Conservation (phyloP, 1,140 invertebrate species). For the Ruditapes philippinarum region DNA sequence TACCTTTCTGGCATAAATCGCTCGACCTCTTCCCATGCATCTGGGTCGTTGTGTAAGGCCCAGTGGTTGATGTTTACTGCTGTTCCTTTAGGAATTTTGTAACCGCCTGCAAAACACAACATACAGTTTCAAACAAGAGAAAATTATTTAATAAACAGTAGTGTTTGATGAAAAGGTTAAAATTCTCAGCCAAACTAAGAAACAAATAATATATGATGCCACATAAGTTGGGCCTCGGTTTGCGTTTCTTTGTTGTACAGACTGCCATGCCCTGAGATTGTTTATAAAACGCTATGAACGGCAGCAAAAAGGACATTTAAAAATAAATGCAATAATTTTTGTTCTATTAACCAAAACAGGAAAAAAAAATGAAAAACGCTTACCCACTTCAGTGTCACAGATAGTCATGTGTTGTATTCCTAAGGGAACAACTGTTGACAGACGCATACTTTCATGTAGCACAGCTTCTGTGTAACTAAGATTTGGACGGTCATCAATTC, state of each 20-base stretch:
- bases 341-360: no score
- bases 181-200: neutral
- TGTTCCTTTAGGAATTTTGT: slow-evolving; percentile 91
- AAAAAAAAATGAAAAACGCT: no score
- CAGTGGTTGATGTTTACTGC: slow-evolving; percentile 95
- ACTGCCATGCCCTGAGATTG: neutral
- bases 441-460: slow-evolving; percentile 71
- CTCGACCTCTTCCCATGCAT: slow-evolving; percentile 91
- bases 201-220: neutral
- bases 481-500: slow-evolving; percentile 15
- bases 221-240: neutral
- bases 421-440: slow-evolving; percentile 44
- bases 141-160: no score
- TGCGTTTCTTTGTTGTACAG: neutral
- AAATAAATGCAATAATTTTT: no score
- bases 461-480: no score
- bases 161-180: neutral
- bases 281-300: no score
- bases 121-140: no score
- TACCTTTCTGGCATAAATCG: slow-evolving; percentile 91
- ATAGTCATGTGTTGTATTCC: slow-evolving; percentile 35
- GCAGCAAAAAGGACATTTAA: no score
- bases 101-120: slow-evolving; percentile 80
- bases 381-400: no score
- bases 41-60: slow-evolving; percentile 91